Conservation (phyloP, 2,113 vertebrate genomes). For the Aleadryas rufinucha region DNA sequence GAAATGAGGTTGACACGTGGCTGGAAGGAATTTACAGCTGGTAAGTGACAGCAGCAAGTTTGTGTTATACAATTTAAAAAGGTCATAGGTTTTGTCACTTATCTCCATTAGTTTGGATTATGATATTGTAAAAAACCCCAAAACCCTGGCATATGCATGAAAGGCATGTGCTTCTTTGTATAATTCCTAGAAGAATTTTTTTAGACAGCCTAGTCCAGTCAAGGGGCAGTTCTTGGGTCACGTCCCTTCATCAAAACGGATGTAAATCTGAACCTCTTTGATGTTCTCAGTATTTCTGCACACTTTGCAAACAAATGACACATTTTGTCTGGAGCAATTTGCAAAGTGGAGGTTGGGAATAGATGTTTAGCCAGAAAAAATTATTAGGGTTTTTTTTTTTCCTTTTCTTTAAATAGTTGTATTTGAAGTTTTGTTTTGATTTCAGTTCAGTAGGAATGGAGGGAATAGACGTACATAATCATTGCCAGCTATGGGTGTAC, state of each 20-base stretch:
- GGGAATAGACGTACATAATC: neutral
- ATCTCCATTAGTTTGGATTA: neutral
- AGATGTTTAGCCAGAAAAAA: neutral
- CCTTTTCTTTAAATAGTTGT: neutral
- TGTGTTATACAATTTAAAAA: neutral
- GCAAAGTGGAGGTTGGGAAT: neutral
- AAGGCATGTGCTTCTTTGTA: neutral
- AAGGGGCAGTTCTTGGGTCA: neutral
- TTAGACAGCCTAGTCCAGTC: neutral
- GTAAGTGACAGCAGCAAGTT: neutral
- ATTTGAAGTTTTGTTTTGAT: neutral
- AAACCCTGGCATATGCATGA: neutral
- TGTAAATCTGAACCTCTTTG: neutral
- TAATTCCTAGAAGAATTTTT: neutral
- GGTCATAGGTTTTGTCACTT: neutral
- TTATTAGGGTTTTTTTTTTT: accelerated
- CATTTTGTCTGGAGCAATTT: neutral
- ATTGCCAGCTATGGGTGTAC: accelerated
- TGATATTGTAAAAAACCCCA: neutral
- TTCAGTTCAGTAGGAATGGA: neutral
- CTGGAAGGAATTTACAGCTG: neutral
- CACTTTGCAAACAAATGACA: neutral
- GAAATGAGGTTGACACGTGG: neutral
- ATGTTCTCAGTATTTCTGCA: neutral
- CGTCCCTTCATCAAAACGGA: neutral